Conservation (phyloP, 1,140 invertebrate species). For the Chionoecetes opilio region DNA sequence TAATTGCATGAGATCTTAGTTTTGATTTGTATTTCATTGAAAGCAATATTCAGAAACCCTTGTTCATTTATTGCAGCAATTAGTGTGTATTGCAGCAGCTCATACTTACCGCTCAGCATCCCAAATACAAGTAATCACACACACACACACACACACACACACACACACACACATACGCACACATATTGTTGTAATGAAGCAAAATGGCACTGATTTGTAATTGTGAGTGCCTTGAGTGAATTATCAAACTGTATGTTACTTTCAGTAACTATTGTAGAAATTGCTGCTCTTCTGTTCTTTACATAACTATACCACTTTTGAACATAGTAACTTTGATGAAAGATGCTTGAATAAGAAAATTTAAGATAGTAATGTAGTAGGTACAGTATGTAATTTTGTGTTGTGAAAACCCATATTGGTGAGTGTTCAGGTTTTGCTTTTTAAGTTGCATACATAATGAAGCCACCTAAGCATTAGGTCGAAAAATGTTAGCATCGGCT, state of each 20-base stretch:
- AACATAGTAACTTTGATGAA: not conserved
- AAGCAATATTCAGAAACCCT: constrained; percentile 2
- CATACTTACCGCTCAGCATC: not conserved
- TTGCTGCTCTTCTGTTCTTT: not conserved
- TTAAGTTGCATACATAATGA: too few relatives aligned
- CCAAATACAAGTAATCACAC: not conserved
- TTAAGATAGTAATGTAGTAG: not conserved
- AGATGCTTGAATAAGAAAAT: not conserved
- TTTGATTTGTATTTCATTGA: constrained; percentile 35
- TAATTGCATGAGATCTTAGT: constrained; percentile 24
- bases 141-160: not conserved
- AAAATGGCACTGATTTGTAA: not conserved
- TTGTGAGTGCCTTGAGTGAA: not conserved
- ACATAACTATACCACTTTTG: too few relatives aligned
- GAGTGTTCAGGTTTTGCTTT: not conserved
- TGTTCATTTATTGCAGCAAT: constrained; percentile 18
- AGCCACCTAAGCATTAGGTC: too few relatives aligned
- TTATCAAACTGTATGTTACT: not conserved
- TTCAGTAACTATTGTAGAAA: not conserved
- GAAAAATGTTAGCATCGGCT: too few relatives aligned
- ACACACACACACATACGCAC: too few relatives aligned
- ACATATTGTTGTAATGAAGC: not conserved
- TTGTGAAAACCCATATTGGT: not conserved
- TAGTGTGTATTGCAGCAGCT: constrained; percentile 39
- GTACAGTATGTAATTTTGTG: too few relatives aligned